Base-by-base conservation (phyloP, 2,888 invertebrate species). In the Pycnomerus fuliginosus region DNA sequence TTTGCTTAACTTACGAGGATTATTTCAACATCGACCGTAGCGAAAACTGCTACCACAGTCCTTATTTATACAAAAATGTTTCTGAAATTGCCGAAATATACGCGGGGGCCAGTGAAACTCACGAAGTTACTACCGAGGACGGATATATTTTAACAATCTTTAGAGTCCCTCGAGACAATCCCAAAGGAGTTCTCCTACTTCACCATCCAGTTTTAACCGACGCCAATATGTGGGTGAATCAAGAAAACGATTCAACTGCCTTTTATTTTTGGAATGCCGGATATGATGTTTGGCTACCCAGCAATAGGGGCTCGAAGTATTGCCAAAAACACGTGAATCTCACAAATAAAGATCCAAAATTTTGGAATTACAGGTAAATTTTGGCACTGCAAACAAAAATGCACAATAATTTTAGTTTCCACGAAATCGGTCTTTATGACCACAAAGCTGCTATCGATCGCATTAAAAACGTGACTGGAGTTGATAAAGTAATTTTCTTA, bases 381-480 rank as follows among this genome's bases (percentile, higher is more conserved):
- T 7, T 20, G 8, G 8, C 20, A 7, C 5, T 20, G 8, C 8
- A 20, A 20, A 8, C 8, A 20, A 20, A 20, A 20, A 7, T 7
- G 4, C 20, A 7, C 8, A 20, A 20, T 30, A 30, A 30, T 20
- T 20, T 20, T 20, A 27, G 28, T 12, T 27, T 27, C 12, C 28
- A 27, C 12, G 28, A 27, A 27, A 27, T 27, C 5, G 28, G 28
- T 10, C 10, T 7, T 12, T 27, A 27, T 27, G 28, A 27, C 12
- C 12, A 27, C 10, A 5, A 5, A 27, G 28, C 28, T 10, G 4
- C 4, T 27, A 27, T 10, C 4, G 4, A 5, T 7, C 10, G 10
- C 12, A 10, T 27, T 7, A 27, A 12, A 10, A 27, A 27, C 4
- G 28, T 7, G 12, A 27, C 28, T 10, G 10, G 10, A 7, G 12